Conservation (phyloP, 2,113 vertebrate genomes). For the Ptyas mucosa region DNA sequence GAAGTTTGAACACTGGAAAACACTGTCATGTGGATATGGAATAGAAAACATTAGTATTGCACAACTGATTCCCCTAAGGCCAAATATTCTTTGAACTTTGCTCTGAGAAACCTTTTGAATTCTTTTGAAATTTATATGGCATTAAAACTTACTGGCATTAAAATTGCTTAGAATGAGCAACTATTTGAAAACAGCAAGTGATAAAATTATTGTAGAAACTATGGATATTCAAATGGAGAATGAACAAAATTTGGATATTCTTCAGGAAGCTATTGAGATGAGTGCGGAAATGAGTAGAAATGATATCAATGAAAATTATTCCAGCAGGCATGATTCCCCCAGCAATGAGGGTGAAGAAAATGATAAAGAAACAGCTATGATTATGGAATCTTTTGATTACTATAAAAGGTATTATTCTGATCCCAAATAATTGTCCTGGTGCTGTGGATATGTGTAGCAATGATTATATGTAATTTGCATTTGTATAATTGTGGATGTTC, state of each 20-base stretch:
- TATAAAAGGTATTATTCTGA: constrained; percentile 78
- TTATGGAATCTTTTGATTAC: constrained; percentile 73
- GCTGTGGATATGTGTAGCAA: neutral
- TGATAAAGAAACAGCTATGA: constrained; percentile 75
- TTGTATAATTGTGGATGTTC: neutral
- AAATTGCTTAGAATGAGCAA: constrained; percentile 70
- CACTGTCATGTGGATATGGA: neutral
- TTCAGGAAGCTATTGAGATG: constrained; percentile 87
- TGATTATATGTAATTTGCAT: neutral
- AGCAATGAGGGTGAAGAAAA: constrained; percentile 77
- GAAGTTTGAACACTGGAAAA: neutral
- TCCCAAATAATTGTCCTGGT: neutral
- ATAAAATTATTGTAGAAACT: constrained; percentile 69
- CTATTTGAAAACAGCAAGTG: constrained; percentile 63
- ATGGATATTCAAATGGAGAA: constrained; percentile 70
- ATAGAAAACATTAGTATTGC: neutral
- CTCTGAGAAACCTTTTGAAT: constrained; percentile 21
- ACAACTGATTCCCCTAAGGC: neutral
- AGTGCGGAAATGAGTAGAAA: constrained; percentile 79
- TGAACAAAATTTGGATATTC: constrained; percentile 48
- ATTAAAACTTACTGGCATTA: constrained; percentile 39
- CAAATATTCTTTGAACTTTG: neutral
- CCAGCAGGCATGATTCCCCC: constrained; percentile 73
- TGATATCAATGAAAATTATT: constrained; percentile 71
- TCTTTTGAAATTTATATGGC: constrained; percentile 46